Percentiles rank a stretch among this genome's conserved stretches.
These are phyloP conservation scores for Leptosomus discolor DNA, from an alignment of 2,113 vertebrate genomes.

Conservation along the genomic window DNA sequence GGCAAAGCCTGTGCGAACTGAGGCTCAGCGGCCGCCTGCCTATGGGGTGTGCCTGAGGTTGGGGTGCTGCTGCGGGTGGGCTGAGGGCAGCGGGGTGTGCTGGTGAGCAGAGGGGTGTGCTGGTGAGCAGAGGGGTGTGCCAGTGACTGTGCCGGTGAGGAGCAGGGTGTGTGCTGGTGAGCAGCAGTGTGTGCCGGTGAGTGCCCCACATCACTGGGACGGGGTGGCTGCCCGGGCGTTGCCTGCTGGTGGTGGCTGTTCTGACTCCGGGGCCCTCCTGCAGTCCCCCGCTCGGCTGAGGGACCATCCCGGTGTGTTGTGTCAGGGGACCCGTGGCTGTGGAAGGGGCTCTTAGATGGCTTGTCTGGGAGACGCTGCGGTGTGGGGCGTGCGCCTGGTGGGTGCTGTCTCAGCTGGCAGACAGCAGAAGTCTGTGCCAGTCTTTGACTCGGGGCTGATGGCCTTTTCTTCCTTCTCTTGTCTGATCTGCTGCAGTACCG, in stretches of 20 bases:
- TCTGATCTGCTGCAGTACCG: background rate
- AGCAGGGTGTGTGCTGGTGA: background rate
- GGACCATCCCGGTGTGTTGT: accelerated
- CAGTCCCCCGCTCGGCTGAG: accelerated
- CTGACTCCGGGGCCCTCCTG: background rate
- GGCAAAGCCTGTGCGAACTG: background rate
- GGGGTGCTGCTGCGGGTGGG: background rate
- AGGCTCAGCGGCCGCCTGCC: background rate
- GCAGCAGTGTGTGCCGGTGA: background rate
- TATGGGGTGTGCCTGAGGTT: background rate
- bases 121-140: background rate
- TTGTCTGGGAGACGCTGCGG: accelerated
- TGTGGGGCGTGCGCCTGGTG: accelerated
- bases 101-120: background rate
- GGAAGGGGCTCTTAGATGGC: background rate
- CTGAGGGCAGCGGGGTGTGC: background rate
- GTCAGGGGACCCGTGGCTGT: accelerated
- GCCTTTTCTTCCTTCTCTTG: background rate
- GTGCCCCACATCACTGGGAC: no score
- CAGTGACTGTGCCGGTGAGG: background rate
- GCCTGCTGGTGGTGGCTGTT: background rate
- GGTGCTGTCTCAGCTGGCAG: accelerated
- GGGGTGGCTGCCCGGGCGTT: accelerated
- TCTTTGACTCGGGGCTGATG: background rate
- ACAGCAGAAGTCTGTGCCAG: background rate